Base-by-base conservation (phyloP, 2,888 invertebrate species). In the Gymnoscelis rufifasciata region DNA sequence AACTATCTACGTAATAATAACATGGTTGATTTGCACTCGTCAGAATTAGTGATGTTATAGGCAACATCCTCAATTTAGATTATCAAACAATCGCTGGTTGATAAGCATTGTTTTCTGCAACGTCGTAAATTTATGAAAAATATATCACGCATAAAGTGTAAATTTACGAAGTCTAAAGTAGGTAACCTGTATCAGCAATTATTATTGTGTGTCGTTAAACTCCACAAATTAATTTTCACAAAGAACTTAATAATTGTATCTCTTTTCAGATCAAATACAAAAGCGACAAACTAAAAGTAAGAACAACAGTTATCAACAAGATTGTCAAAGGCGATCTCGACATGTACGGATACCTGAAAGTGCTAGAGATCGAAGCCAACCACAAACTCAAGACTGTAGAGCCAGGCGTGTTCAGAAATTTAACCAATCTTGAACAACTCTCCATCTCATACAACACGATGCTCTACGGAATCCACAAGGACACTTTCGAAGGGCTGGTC, bases 401-500 rank as follows among this genome's bases (percentile, higher is more conserved):
- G 55, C 78, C 87, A 0, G 88, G 89, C 5, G 60, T 76, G 0
- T 91, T 91, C 58, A 62, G 66, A 11, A 86, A 89, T 49, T 68
- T 91, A 55, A 75, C 69, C 0, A 78, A 76, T 11, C 61, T 91
- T 15, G 69, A 77, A 31, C 88, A 89, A 38, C 63, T 91, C 7
- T 90, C 90, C 0, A 88, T 91, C 57, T 90, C 90, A 0, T 90
- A 87, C 58, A 91, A 91, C 57, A 78, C 80, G 1, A 72, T 79
- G 7, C 69, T 91, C 1, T 71, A 62, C 14, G 60, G 64, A 3
- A 74, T 91, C n/a, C 71, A 86, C 13, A 64, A 72, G 14, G 66
- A 75, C 19, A 77, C 79, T 1, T 91, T 92, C 58, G 66, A 75
- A 36, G 91, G 91, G 1, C 70, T 91, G 27, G 59, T 53, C 0